These are phyloP conservation scores for Rhinolophus ferrumequinum DNA, from an alignment of 2,113 vertebrate genomes.

Conservation along the genomic window DNA sequence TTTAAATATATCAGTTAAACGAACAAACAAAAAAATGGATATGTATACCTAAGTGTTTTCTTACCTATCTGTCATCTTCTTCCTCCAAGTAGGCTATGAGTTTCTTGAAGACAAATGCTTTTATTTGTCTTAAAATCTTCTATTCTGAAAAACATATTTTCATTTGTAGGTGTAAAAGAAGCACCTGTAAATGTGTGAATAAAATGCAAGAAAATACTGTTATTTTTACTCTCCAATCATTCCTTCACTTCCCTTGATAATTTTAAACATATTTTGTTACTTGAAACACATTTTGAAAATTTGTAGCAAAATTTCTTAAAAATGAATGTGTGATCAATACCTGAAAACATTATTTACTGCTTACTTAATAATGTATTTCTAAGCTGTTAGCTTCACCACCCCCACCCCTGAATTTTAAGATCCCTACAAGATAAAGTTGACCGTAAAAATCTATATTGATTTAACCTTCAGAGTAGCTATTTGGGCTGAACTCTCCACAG, in stretches of 20 bases:
- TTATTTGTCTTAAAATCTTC: neutral
- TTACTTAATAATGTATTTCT: neutral
- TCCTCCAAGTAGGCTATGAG: neutral
- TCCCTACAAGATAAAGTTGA: neutral
- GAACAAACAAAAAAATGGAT: neutral
- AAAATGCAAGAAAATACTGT: neutral
- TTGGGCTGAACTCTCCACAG: neutral
- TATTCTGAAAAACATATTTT: neutral
- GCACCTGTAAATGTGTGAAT: neutral
- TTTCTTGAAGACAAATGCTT: neutral
- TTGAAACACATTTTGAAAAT: neutral
- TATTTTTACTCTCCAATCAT: neutral
- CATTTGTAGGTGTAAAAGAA: neutral
- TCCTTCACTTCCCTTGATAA: neutral
- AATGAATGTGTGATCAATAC: neutral
- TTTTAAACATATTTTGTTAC: neutral
- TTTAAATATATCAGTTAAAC: neutral
- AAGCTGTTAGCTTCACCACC: neutral
- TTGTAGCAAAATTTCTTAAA: neutral
- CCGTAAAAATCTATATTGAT: neutral
- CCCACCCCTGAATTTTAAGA: neutral
- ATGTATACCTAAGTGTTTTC: neutral
- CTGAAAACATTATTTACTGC: neutral
- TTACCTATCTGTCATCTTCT: neutral
- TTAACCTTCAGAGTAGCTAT: neutral